phyloP scores from a whole-genome alignment of 2,888 invertebrate species.

The Drosophila trichaetosa region DNA sequence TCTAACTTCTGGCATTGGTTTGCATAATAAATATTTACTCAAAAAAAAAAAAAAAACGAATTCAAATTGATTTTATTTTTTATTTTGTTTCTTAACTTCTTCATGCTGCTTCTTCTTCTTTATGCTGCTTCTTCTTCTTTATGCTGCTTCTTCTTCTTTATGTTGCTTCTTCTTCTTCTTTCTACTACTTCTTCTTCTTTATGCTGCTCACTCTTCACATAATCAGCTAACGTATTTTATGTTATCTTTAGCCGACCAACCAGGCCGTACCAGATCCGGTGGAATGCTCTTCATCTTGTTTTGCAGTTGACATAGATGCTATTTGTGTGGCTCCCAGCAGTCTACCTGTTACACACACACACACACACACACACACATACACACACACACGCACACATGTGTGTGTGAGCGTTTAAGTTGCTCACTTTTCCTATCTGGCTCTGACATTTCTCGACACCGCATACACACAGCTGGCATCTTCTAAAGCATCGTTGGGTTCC shows the following conservation, averaged over 20 bases:
- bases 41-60: no score
- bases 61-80: no score
- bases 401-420: slow-evolving; percentile 33
- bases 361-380: background rate
- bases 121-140: no score
- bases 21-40: no score
- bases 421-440: slow-evolving; percentile 46
- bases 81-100: no score
- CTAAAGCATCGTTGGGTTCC: slow-evolving; percentile 7
- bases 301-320: slow-evolving; percentile 48
- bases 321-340: slow-evolving; percentile 37
- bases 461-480: slow-evolving; percentile 11
- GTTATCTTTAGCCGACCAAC: slow-evolving; percentile 3
- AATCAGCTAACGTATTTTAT: slow-evolving; percentile 50
- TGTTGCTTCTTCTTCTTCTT: no score
- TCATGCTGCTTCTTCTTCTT: no score
- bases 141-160: no score
- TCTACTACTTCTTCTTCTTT: no score
- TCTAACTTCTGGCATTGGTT: background rate
- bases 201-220: slow-evolving; percentile 13
- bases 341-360: slow-evolving; percentile 50
- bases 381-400: background rate
- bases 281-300: slow-evolving; percentile 11
- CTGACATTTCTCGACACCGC: slow-evolving; percentile 20
- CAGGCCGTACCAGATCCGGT: background rate